phyloP scores from a whole-genome alignment of 2,888 invertebrate species.

The Amphimallon solstitiale region DNA sequence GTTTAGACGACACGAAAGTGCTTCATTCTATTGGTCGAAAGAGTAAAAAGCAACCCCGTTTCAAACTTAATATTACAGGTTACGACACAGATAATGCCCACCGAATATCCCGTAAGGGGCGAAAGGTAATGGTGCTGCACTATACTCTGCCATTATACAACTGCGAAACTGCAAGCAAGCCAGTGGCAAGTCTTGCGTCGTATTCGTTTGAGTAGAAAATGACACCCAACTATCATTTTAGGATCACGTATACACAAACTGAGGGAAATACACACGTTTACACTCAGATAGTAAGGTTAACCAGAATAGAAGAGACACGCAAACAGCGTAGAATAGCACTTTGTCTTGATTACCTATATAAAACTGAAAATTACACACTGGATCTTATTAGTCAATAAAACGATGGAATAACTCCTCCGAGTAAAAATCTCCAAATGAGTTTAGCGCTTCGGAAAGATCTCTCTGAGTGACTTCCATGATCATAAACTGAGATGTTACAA shows the following conservation, averaged over 20 bases:
- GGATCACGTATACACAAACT: neutral
- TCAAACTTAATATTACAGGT: slow-evolving; percentile 35
- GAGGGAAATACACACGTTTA: neutral
- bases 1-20: neutral
- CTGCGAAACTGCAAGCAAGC: slow-evolving; percentile 48
- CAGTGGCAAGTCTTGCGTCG: slow-evolving; percentile 51
- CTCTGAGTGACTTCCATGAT: neutral
- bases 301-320: slow-evolving; percentile 1
- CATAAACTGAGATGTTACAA: neutral
- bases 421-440: slow-evolving; percentile 13
- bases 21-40: neutral
- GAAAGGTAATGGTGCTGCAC: slow-evolving; percentile 51
- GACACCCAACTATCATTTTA: slow-evolving; percentile 46
- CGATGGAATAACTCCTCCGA: slow-evolving; percentile 5
- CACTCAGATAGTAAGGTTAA: neutral
- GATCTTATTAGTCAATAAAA: slow-evolving; percentile 31
- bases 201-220: slow-evolving; percentile 49
- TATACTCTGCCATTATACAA: slow-evolving; percentile 49
- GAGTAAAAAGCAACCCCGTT: slow-evolving; percentile 12
- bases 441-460: neutral
- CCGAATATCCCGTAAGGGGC: slow-evolving; percentile 49
- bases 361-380: slow-evolving; percentile 18
- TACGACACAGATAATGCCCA: slow-evolving; percentile 45
- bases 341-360: slow-evolving; percentile 31
- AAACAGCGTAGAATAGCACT: neutral